Evolutionary conservation across 2,888 invertebrate species (phyloP).

Genomic region (Flexamia atlantica): DNA sequence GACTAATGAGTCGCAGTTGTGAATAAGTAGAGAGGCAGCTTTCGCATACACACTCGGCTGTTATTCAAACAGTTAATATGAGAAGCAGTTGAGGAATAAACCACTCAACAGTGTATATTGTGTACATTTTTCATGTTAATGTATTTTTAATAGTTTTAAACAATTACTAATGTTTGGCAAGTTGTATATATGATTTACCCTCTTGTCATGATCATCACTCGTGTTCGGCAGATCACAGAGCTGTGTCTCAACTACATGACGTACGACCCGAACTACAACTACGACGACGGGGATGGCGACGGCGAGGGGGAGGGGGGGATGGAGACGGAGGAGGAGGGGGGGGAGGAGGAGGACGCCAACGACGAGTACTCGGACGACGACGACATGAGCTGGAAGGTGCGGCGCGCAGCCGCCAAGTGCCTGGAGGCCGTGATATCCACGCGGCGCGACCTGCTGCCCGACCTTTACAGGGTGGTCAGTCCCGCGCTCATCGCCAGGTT

Average conservation of each 20-base stretch:
- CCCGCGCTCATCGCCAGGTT: constrained; percentile 95
- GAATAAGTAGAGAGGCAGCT: too few relatives aligned
- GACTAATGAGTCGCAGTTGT: too few relatives aligned
- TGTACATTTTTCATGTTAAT: too few relatives aligned
- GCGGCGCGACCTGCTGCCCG: constrained; percentile 92
- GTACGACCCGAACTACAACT: constrained; percentile 99
- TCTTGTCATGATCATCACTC: constrained; percentile 41
- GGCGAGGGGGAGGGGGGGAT: constrained; percentile 82
- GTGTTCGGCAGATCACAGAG: constrained; percentile 83
- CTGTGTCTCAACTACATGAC: constrained; percentile 94
- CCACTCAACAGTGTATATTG: too few relatives aligned
- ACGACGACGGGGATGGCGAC: constrained; percentile 92
- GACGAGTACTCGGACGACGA: constrained; percentile 99
- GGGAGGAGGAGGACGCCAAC: constrained; percentile 86
- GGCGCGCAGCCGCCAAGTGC: constrained; percentile 98
- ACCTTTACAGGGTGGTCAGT: constrained; percentile 93
- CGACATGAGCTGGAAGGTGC: constrained; percentile 99
- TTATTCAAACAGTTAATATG: too few relatives aligned
- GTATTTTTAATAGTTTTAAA: too few relatives aligned
- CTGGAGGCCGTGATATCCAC: constrained; percentile 96
- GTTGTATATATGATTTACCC: too few relatives aligned
- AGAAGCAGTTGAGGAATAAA: too few relatives aligned
- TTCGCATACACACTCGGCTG: too few relatives aligned
- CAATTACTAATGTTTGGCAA: too few relatives aligned
- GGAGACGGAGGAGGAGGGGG: constrained; percentile 83